Evolutionary conservation across 2,888 invertebrate genomes (phyloP).

Genomic region (Vannuccia rotundouncinata): DNA sequence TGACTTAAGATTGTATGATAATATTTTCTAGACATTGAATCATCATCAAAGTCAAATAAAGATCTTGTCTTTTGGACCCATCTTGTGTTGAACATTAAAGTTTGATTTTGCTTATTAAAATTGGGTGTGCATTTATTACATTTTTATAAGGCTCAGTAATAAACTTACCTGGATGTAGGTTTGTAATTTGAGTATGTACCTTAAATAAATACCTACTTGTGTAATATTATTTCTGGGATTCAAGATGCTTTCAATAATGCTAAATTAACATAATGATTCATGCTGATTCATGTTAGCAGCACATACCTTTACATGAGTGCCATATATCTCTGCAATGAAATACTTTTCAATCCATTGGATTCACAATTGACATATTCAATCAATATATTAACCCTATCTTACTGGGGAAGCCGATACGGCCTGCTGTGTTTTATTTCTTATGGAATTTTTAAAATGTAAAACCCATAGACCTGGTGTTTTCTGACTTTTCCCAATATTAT

Average conservation of each 20-base stretch:
- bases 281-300: neutral
- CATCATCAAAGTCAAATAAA: slow-evolving; percentile 1
- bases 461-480: too few species aligned
- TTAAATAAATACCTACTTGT: neutral
- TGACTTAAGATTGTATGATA: neutral
- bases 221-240: slow-evolving; percentile 19
- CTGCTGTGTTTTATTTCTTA: too few species aligned
- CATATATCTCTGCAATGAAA: slow-evolving; percentile 1
- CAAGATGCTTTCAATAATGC: neutral
- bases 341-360: slow-evolving; percentile 5
- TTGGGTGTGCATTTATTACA: slow-evolving; percentile 18
- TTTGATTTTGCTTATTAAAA: slow-evolving; percentile 3
- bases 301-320: neutral
- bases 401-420: too few species aligned
- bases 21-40: slow-evolving; percentile 12
- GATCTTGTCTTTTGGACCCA: neutral
- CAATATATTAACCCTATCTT: too few species aligned
- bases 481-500: too few species aligned
- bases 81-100: slow-evolving; percentile 13
- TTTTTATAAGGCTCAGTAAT: slow-evolving; percentile 1
- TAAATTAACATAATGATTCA: neutral
- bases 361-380: neutral
- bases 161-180: neutral
- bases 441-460: too few species aligned
- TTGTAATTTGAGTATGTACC: neutral